phyloP scores from a whole-genome alignment of 2,888 invertebrate species.

The Trissolcus brochymenae region DNA sequence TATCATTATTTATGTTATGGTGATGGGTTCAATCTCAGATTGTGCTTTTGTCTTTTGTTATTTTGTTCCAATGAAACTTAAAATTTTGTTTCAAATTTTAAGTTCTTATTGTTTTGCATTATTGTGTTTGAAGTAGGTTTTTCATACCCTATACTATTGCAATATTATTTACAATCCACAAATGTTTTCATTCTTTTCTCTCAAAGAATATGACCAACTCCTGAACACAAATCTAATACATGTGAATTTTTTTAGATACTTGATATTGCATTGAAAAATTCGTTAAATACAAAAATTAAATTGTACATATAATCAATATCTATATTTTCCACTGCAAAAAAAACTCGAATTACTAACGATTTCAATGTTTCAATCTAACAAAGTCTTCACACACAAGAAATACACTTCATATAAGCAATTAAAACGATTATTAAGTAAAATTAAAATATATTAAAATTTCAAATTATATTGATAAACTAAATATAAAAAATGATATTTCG shows the following conservation, averaged over 20 bases:
- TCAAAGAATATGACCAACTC: too few species aligned
- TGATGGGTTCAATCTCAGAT: slow-evolving; percentile 28
- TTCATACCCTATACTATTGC: too few species aligned
- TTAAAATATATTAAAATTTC: too few species aligned
- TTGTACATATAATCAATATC: neutral
- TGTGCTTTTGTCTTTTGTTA: slow-evolving; percentile 18
- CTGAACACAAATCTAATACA: too few species aligned
- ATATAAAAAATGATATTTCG: too few species aligned
- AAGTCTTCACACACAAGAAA: slow-evolving; percentile 6
- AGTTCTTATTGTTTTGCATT: neutral
- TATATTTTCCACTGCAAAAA: slow-evolving; percentile 13
- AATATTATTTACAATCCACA: too few species aligned
- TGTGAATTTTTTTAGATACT: neutral
- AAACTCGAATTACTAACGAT: slow-evolving; percentile 28
- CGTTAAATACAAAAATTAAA: neutral
- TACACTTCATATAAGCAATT: neutral
- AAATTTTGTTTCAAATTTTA: slow-evolving; percentile 3
- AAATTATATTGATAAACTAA: too few species aligned
- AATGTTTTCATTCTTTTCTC: too few species aligned
- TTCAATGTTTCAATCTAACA: slow-evolving; percentile 36
- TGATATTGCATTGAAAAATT: slow-evolving; percentile 8
- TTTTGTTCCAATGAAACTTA: slow-evolving; percentile 3
- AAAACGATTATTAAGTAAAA: too few species aligned
- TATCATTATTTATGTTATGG: slow-evolving; percentile 14
- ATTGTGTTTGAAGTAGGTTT: too few species aligned